Base-by-base conservation (phyloP, 2,797 vertebrate genomes). In the Anguilla marmorata region DNA sequence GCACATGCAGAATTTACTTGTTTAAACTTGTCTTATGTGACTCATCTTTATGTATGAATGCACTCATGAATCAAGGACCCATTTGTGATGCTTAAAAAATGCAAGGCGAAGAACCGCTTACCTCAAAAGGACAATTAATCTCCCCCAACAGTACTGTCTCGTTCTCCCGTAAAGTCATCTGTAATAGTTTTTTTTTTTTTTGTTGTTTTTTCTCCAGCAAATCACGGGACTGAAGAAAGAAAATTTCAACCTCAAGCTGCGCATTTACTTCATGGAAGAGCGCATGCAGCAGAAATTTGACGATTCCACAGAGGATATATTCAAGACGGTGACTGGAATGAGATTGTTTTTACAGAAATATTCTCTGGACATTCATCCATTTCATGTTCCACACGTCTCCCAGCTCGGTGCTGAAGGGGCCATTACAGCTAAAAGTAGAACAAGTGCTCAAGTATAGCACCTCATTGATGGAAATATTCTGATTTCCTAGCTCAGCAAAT, bases 211-310 rank as follows among this genome's bases (percentile, higher is more conserved):
- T 92, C 88, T 66, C 0, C 91, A 99, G 98, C 98, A 99, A 97
- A 99, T 99, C 92, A 97, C 96, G 66, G 98, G 97, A 86, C 91
- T 99, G 92, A 99, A 99, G 94, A 99, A 99, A 92, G 99, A 99
- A 90, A 99, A 99, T 93, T 99, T 99, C 91, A 99, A 99, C 93
- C 93, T 99, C 90, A 99, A 99, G 91, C 97, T 99, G 88, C 97
- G 99, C 60, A 99, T 99, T 90, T 99, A 99, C 94, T 99, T 99
- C 92, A 96, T 99, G 93, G 99, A 99, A 92, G 98, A 99, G 90
- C 96, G 96, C 80, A 97, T 99, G 94, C 98, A 99, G 89, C 98
- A 98, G 94, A 98, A 98, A 91, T 98, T 97, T 86, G 97, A 98
- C 11, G 97, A 96, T 93, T 97, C 98, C 88, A 97, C 95, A 0